Conservation (phyloP, 1,140 invertebrate species). For the Lordiphosa clarofinis region DNA sequence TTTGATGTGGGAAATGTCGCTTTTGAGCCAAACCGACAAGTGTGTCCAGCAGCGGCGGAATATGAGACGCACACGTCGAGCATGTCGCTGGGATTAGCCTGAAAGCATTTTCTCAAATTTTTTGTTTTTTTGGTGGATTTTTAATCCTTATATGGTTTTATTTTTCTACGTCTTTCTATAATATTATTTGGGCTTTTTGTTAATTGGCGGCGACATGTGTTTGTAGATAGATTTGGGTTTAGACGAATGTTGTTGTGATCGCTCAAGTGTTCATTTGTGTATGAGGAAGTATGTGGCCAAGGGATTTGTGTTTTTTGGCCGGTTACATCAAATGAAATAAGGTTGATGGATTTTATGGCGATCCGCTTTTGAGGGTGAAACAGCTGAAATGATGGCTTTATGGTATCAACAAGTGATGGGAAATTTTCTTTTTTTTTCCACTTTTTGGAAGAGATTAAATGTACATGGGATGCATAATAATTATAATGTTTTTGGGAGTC, state of each 20-base stretch:
- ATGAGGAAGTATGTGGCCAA: conserved; percentile 63
- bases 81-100: conserved; percentile 70
- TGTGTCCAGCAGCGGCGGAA: conserved; percentile 69
- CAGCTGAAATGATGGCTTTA: conserved; percentile 18
- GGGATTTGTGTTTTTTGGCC: conserved; percentile 58
- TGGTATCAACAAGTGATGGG: conserved; percentile 35
- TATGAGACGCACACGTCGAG: conserved; percentile 64
- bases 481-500: conserved; percentile 3
- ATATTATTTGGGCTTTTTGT: conserved; percentile 68
- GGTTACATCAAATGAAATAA: conserved; percentile 49
- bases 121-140: conserved; percentile 34
- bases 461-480: conserved; percentile 10
- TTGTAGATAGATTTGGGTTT: conserved; percentile 49
- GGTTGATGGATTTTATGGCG: conserved; percentile 27
- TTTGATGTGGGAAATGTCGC: conserved; percentile 77
- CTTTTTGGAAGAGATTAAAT: conserved; percentile 18
- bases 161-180: conserved; percentile 46
- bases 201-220: conserved; percentile 76
- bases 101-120: conserved; percentile 69
- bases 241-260: conserved; percentile 31
- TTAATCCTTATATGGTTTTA: conserved; percentile 62
- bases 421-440: conserved; percentile 12
- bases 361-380: conserved; percentile 36
- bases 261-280: conserved; percentile 54
- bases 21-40: conserved; percentile 70